phyloP scores from a whole-genome alignment of 1,140 invertebrate species.

The Macrocentrus cingulum region DNA sequence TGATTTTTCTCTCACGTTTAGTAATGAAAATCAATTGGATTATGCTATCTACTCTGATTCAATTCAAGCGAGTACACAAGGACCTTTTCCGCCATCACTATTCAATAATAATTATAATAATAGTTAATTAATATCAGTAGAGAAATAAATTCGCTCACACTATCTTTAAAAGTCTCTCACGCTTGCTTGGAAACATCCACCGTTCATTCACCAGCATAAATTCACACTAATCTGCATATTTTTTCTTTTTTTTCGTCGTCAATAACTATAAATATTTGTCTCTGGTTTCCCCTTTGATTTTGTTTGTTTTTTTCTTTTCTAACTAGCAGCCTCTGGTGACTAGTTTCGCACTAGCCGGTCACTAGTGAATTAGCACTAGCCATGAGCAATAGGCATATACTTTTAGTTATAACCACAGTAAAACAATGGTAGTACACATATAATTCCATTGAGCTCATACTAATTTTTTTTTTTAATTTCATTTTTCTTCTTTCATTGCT shows the following conservation, averaged over 20 bases:
- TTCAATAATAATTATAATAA: slow-evolving; percentile 7
- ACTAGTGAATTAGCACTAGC: slow-evolving; percentile 53
- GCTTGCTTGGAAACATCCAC: slow-evolving; percentile 19
- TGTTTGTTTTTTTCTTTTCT: slow-evolving; percentile 38
- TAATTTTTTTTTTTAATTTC: slow-evolving; percentile 10
- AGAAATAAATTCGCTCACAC: slow-evolving; percentile 27
- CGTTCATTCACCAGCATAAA: slow-evolving; percentile 1
- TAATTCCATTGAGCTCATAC: slow-evolving; percentile 1
- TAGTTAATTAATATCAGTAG: slow-evolving; percentile 21
- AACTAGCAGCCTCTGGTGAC: slow-evolving; percentile 55
- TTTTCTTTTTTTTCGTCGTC: slow-evolving; percentile 13
- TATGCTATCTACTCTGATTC: background rate
- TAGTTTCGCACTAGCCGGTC: slow-evolving; percentile 50
- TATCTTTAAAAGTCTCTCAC: slow-evolving; percentile 27
- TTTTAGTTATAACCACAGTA: slow-evolving; percentile 14
- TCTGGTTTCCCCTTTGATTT: slow-evolving; percentile 18
- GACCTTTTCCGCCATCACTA: slow-evolving; percentile 8
- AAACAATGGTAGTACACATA: slow-evolving; percentile 20
- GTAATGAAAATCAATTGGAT: too few species aligned
- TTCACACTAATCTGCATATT: slow-evolving; percentile 19
- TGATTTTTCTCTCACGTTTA: background rate
- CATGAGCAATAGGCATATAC: slow-evolving; percentile 31
- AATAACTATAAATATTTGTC: slow-evolving; percentile 24
- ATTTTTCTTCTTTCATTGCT: background rate
- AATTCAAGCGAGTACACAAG: background rate